phyloP scores from a whole-genome alignment of 2,888 invertebrate species.

The Eudemis profundana region DNA sequence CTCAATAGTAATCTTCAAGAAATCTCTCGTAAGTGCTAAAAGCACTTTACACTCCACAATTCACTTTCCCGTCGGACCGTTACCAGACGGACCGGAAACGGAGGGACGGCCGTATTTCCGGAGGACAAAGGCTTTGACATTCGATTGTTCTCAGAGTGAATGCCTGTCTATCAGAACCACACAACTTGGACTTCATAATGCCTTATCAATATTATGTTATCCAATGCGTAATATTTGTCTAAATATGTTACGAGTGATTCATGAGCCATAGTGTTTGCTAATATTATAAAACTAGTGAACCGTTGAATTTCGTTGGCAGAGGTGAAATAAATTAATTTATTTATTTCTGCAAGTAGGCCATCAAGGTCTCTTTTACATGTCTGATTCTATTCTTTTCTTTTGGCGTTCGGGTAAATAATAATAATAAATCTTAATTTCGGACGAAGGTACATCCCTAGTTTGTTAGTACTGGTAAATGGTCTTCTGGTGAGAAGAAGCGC shows the following conservation, averaged over 20 bases:
- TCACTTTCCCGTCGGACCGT: neutral
- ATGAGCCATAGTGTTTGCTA: neutral
- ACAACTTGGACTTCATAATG: neutral
- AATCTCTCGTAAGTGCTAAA: neutral
- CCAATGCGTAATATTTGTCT: neutral
- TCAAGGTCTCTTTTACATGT: no score
- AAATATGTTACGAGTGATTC: neutral
- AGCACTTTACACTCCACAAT: neutral
- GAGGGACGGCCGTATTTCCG: slow-evolving; percentile 13
- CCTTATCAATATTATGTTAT: slow-evolving; percentile 11
- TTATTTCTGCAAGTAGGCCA: no score
- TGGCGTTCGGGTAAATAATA: no score
- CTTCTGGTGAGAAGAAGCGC: no score
- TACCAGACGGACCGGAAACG: slow-evolving; percentile 22
- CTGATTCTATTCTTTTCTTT: no score
- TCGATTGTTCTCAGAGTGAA: slow-evolving; percentile 12
- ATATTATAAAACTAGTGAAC: neutral
- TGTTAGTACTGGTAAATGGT: no score
- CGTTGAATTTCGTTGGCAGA: no score
- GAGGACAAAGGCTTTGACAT: slow-evolving; percentile 3
- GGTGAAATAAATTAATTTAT: no score
- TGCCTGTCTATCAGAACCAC: neutral
- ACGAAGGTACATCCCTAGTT: no score
- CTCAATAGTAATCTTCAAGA: neutral
- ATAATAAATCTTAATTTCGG: no score